These are phyloP conservation scores for Procambarus clarkii DNA, from an alignment of 1,140 invertebrate species.

Conservation along the genomic window DNA sequence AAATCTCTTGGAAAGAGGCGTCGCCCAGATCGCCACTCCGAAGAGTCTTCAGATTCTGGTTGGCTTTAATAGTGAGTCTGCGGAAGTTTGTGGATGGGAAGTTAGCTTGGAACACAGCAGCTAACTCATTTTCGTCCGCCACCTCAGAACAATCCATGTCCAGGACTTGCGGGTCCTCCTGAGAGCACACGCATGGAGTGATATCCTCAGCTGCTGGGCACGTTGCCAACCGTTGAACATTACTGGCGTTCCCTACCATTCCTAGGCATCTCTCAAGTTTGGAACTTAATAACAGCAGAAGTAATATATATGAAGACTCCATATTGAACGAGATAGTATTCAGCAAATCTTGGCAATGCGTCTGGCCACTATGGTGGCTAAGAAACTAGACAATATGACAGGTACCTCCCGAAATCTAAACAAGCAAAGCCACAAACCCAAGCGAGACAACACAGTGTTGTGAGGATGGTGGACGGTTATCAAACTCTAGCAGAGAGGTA, in stretches of 20 bases:
- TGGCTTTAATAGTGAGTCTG: not conserved
- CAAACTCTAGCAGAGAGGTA: no score
- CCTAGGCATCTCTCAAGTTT: not conserved
- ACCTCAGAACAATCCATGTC: constrained; percentile 36
- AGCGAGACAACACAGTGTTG: no score
- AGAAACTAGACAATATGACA: no score
- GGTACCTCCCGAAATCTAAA: no score
- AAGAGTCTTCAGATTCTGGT: not conserved
- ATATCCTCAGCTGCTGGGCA: constrained; percentile 14
- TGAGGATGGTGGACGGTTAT: no score
- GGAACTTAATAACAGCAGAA: not conserved
- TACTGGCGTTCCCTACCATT: not conserved
- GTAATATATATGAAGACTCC: no score
- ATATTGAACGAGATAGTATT: no score
- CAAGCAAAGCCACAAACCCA: no score
- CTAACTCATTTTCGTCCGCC: not conserved
- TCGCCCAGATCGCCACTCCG: not conserved
- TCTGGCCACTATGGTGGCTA: no score
- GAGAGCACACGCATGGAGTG: constrained; percentile 6
- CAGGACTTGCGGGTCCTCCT: not conserved
- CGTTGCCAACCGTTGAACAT: not conserved
- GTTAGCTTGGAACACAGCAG: not conserved
- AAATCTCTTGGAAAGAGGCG: not conserved
- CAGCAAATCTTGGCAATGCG: no score
- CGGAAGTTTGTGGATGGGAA: constrained; percentile 5